These are phyloP conservation scores for Andrena haemorrhoa DNA, from an alignment of 2,888 invertebrate genomes.

Conservation along the genomic window DNA sequence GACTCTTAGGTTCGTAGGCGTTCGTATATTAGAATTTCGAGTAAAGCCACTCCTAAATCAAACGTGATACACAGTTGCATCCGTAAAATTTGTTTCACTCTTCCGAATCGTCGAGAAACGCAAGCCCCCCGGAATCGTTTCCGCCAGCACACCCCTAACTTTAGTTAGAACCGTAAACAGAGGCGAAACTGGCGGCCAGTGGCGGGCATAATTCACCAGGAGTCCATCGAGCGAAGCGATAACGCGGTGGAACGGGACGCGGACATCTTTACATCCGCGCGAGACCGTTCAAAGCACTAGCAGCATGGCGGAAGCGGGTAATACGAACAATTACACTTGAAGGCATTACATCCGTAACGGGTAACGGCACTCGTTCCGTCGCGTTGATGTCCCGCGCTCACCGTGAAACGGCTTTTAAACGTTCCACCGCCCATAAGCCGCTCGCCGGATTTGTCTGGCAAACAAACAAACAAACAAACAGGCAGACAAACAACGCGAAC, in stretches of 20 bases:
- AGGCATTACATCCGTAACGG: slow-evolving; percentile 38
- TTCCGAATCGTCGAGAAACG: background rate
- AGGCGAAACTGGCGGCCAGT: background rate
- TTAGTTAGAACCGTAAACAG: slow-evolving; percentile 16
- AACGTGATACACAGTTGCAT: background rate
- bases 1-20: too few species aligned
- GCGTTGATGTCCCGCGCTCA: slow-evolving; percentile 16
- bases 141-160: slow-evolving; percentile 1
- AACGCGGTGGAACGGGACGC: slow-evolving; percentile 23
- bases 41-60: background rate
- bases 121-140: background rate
- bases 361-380: slow-evolving; percentile 32
- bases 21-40: too few species aligned
- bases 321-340: slow-evolving; percentile 52
- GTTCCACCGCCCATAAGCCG: slow-evolving; percentile 40
- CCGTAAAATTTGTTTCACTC: background rate
- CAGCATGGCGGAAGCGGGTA: slow-evolving; percentile 1
- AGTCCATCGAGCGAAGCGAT: slow-evolving; percentile 26
- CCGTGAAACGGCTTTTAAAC: slow-evolving; percentile 54
- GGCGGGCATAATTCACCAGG: slow-evolving; percentile 21
- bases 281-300: slow-evolving; percentile 21
- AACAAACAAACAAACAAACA: slow-evolving; percentile 23
- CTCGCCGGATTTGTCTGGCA: slow-evolving; percentile 39
- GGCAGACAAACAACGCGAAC: slow-evolving; percentile 22
- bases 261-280: slow-evolving; percentile 43